Conservation (phyloP, 2,113 vertebrate species). For the Chaetura pelagica region DNA sequence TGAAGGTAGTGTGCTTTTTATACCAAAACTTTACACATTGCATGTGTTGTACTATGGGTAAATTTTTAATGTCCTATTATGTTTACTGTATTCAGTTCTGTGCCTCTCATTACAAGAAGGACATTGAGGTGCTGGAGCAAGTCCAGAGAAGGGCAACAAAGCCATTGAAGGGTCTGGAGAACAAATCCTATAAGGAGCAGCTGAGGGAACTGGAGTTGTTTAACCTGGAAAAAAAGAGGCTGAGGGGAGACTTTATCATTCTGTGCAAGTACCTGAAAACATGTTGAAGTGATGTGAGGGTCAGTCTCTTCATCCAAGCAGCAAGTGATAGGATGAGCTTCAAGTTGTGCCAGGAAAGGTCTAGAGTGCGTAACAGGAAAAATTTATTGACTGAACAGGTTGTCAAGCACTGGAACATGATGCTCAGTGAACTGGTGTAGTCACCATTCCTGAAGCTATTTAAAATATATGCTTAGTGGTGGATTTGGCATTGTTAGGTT, state of each 20-base stretch:
- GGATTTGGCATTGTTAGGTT: not conserved
- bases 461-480: not conserved
- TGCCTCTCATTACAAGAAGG: not conserved
- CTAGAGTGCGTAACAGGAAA: too few relatives aligned
- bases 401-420: not conserved
- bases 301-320: rapidly evolving
- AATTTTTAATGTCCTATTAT: not conserved
- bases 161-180: not conserved
- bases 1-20: not conserved
- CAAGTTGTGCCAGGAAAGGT: too few relatives aligned
- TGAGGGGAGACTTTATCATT: rapidly evolving
- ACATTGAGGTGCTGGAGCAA: rapidly evolving
- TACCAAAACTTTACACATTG: not conserved
- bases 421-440: not conserved
- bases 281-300: rapidly evolving
- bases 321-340: not conserved
- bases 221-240: not conserved
- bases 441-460: not conserved
- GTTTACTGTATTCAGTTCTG: not conserved
- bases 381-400: too few relatives aligned
- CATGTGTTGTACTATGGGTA: not conserved
- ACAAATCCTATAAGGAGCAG: rapidly evolving
- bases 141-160: not conserved
- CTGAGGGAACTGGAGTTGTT: rapidly evolving
- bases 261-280: not conserved